These are phyloP conservation scores for Irena cyanogastra DNA, from an alignment of 2,113 vertebrate species.

Conservation along the genomic window DNA sequence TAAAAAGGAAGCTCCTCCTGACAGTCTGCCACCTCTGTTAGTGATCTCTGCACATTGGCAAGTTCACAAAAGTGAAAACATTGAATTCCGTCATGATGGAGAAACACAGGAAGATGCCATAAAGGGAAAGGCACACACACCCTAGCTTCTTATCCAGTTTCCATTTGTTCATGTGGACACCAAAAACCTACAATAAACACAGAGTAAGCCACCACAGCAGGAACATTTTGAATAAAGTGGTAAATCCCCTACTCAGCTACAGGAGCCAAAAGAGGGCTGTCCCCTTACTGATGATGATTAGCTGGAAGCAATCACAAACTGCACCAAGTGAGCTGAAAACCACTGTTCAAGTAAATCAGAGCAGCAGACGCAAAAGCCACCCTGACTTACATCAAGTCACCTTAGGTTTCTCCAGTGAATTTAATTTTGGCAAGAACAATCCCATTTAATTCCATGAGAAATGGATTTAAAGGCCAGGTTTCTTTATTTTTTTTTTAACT, in stretches of 20 bases:
- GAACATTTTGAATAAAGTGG: neutral
- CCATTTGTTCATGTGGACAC: constrained; percentile 96
- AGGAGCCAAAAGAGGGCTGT: neutral
- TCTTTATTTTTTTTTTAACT: neutral
- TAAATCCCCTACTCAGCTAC: neutral
- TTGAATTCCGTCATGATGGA: constrained; percentile 99
- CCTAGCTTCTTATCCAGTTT: constrained; percentile 91
- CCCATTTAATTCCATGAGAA: neutral
- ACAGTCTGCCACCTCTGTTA: constrained; percentile 63
- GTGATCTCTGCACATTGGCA: constrained; percentile 91
- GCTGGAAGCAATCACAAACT: neutral
- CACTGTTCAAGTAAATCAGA: neutral
- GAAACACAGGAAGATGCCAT: constrained; percentile 94
- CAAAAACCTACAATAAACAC: constrained; percentile 81
- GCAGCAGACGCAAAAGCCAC: neutral
- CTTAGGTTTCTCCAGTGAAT: neutral
- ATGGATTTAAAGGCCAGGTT: neutral
- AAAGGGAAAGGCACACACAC: constrained; percentile 85
- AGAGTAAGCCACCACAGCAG: constrained; percentile 1
- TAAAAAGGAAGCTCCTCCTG: constrained; percentile 59
- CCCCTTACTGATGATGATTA: neutral
- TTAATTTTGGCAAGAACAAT: neutral
- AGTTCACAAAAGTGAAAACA: constrained; percentile 98
- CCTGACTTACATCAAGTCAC: neutral
- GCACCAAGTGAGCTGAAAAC: neutral